A percentile compares a stretch with the other conserved stretches of the same genome.
phyloP scores from a whole-genome alignment of 2,113 vertebrate species.

The Progne subis region DNA sequence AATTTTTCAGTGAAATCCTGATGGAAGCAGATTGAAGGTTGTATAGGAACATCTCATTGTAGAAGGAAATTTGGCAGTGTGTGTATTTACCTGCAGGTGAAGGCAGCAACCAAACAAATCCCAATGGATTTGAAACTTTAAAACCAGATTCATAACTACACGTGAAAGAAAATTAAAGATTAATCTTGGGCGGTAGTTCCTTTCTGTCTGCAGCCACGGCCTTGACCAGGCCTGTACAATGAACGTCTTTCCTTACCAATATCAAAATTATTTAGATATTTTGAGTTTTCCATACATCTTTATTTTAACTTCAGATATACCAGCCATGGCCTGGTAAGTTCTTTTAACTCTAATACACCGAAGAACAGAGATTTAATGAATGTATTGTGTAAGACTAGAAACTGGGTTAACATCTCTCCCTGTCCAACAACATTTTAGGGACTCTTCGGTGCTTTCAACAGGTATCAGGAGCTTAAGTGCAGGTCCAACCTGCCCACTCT shows the following conservation, averaged over 20 bases:
- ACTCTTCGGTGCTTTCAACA: rapidly evolving
- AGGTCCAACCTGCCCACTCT: not conserved
- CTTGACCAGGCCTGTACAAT: not conserved
- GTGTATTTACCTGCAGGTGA: not conserved
- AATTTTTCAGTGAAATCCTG: no score
- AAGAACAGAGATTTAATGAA: not conserved
- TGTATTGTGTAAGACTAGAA: not conserved
- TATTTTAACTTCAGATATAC: not conserved
- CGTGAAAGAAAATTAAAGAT: not conserved
- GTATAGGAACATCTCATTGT: not conserved
- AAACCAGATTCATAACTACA: not conserved
- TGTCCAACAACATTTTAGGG: not conserved
- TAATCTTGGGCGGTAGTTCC: rapidly evolving
- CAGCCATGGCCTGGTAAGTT: not conserved
- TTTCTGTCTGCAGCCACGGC: not conserved
- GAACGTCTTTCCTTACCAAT: not conserved
- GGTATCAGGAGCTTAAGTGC: not conserved
- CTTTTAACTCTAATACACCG: rapidly evolving
- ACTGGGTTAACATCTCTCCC: not conserved
- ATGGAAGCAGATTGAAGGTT: not conserved
- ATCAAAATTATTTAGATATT: not conserved
- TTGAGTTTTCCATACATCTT: not conserved
- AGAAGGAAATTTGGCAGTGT: not conserved
- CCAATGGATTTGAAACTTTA: not conserved
- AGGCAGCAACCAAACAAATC: not conserved